Evolutionary conservation across 1,140 invertebrate species (phyloP), one percentile per base, ranked within the genome.

Genomic region (Lerema accius): DNA sequence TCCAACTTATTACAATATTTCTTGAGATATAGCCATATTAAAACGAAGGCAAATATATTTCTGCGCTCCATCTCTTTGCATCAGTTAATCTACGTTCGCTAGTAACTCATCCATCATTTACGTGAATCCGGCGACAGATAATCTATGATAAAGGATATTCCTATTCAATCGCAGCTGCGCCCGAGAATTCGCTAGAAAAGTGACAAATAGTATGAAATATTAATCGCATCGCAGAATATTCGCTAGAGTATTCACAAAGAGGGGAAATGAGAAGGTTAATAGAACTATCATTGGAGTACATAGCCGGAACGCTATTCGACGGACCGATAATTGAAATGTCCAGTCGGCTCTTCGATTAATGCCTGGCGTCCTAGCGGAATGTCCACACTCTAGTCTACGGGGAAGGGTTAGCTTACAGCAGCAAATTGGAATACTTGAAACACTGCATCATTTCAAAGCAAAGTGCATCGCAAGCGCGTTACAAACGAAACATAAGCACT

Each of bases 311-410:
- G 59, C 55, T 11, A 62, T 48, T 32, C 19, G 62, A 63, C 43
- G 40, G 19, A 45, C 39, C 51, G 14, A 28, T 61, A 66, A 66
- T 60, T 55, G 56, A 28, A 39, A 26, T 58, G 65, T 67, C 59
- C 35, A 28, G 37, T 51, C 39, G n/a, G 5, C 13, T 32, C 15
- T 16, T 19, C 28, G 51, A 59, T 51, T 46, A 46, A 46, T 46
- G 43, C 15, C 9, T 46, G 43, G 17, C 17, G 43, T 46, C 17
- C 43, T 11, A 19, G 11, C 19, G 43, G 43, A 23, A 46, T 23
- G 17, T 23, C 3, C 17, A 23, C 40, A 43, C 40, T 43, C 2
- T 23, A 23, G 19, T 2, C 9, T 32, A 9, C 9, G 9, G 28
- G 5, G 2, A 23, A 32, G 3, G 4, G 28, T 32, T 32, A 9